Evolutionary conservation across 2,888 invertebrate genomes (phyloP).

Genomic region (Lithodes maja): DNA sequence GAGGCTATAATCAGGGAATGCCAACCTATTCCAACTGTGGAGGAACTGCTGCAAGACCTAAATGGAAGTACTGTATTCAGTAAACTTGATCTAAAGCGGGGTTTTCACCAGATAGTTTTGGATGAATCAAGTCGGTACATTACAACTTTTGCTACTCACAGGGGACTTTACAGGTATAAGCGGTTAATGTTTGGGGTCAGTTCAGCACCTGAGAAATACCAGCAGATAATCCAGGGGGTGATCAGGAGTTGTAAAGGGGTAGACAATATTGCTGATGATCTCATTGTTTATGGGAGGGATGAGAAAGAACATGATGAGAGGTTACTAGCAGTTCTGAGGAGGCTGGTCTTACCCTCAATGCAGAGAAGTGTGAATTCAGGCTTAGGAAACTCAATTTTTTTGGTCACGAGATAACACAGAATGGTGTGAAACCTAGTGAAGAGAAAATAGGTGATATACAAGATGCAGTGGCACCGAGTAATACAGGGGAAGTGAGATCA

Average conservation of each 20-base stretch:
- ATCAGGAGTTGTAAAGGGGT: constrained; percentile 1
- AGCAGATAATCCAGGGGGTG: background rate
- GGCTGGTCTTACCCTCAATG: background rate
- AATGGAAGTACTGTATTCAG: constrained; percentile 14
- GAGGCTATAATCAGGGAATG: constrained; percentile 4
- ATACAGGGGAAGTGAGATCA: no score
- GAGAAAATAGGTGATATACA: no score
- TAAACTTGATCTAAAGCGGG: constrained; percentile 8
- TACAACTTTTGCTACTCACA: background rate
- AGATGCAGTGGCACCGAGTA: no score
- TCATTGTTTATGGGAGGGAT: background rate
- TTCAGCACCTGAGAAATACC: background rate
- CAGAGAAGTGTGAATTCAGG: background rate
- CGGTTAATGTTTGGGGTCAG: constrained; percentile 1
- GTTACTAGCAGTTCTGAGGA: background rate
- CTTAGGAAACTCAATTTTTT: no score
- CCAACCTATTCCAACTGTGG: constrained; percentile 17
- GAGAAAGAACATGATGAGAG: constrained; percentile 7
- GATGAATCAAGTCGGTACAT: background rate
- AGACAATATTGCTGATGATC: constrained; percentile 4
- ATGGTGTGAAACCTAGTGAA: no score
- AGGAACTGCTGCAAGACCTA: background rate
- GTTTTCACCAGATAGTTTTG: constrained; percentile 13
- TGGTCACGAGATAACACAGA: no score
- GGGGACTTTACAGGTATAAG: constrained; percentile 9